A percentile compares a stretch with the other conserved stretches of the same genome.
Evolutionary conservation across 2,113 vertebrate genomes (phyloP).

Genomic region (Xenus cinereus): DNA sequence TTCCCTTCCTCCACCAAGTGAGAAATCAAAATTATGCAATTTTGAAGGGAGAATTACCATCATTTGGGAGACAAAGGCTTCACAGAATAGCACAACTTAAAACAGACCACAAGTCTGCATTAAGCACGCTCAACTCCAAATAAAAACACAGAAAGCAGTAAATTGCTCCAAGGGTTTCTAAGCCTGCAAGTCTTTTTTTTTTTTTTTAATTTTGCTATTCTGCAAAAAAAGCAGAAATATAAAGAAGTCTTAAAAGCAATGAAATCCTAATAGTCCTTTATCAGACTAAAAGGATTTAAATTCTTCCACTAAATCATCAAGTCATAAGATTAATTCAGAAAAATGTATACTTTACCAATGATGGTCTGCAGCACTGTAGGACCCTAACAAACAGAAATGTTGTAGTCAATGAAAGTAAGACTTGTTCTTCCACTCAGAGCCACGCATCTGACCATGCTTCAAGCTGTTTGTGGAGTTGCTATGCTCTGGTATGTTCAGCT

Average conservation of each 20-base stretch:
- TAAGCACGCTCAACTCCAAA: background rate
- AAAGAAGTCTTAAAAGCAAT: background rate
- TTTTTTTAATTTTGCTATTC: background rate
- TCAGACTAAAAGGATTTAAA: background rate
- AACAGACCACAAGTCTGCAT: constrained; percentile 17
- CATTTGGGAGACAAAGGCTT: background rate
- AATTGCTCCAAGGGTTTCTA: background rate
- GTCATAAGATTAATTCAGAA: background rate
- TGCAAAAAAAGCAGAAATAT: background rate
- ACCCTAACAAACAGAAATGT: background rate
- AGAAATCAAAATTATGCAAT: background rate
- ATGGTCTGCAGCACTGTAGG: background rate
- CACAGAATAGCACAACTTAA: background rate
- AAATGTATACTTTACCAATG: background rate
- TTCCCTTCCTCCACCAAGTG: background rate
- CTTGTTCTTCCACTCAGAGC: background rate
- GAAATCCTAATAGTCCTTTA: background rate
- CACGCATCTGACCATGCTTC: background rate
- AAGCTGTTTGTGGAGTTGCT: background rate
- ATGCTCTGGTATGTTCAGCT: background rate
- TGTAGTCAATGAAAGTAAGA: background rate
- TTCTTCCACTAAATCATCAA: background rate
- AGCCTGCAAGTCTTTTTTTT: background rate
- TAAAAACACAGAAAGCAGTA: background rate
- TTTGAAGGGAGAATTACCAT: background rate